phyloP scores from a whole-genome alignment of 2,888 invertebrate species.

The Oxycera nigricornis region DNA sequence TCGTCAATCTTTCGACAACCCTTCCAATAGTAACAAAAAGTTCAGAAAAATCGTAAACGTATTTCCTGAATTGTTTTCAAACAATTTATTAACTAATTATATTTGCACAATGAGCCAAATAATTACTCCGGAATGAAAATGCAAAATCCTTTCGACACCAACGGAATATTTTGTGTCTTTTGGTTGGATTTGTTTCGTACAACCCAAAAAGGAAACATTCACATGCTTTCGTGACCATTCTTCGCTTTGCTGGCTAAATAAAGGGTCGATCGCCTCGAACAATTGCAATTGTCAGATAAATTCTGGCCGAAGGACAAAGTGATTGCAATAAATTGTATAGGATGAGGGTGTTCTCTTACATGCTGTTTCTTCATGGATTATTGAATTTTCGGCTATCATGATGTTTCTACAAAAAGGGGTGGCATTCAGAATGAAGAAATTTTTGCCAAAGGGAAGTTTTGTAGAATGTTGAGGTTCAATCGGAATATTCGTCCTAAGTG shows the following conservation, averaged over 20 bases:
- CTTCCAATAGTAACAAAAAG: not conserved
- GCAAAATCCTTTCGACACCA: conserved; percentile 13
- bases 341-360: too few relatives aligned
- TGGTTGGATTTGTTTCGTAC: too few relatives aligned
- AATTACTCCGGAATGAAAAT: conserved; percentile 37
- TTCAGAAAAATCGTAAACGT: not conserved
- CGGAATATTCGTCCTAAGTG: too few relatives aligned
- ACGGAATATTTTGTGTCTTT: not conserved
- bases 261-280: too few relatives aligned
- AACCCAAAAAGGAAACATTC: too few relatives aligned
- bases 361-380: too few relatives aligned
- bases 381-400: too few relatives aligned
- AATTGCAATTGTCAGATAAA: too few relatives aligned
- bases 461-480: too few relatives aligned
- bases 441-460: too few relatives aligned
- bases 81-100: conserved; percentile 38
- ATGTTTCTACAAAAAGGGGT: too few relatives aligned
- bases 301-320: conserved; percentile 27
- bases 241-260: not conserved
- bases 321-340: conserved; percentile 36
- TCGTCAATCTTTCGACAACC: not conserved
- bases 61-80: conserved; percentile 4
- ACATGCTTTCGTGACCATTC: not conserved
- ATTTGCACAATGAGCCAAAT: conserved; percentile 39
- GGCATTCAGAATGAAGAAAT: too few relatives aligned